Evolutionary conservation across 1,140 invertebrate species (phyloP).

Genomic region (Zelostemma sp.): DNA sequence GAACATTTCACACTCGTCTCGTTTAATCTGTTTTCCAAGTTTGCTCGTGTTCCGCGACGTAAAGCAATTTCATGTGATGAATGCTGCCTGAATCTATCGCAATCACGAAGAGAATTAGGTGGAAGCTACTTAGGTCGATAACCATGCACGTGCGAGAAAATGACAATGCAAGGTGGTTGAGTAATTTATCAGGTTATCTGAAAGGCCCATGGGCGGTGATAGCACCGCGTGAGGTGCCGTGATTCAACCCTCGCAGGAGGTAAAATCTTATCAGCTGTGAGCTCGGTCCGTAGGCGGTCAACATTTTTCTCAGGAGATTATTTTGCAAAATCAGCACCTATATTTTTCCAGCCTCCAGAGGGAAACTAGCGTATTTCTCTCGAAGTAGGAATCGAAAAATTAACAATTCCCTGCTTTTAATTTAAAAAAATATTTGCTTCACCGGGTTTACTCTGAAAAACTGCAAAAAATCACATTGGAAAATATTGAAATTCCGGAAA

Average conservation of each 20-base stretch:
- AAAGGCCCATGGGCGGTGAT: conserved; percentile 46
- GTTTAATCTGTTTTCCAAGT: conserved; percentile 24
- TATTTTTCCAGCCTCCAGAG: no score
- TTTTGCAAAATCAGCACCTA: background rate
- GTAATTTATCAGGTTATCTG: conserved; percentile 51
- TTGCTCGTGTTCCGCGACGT: conserved; percentile 29
- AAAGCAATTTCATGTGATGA: conserved; percentile 35
- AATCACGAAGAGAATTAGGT: conserved; percentile 40
- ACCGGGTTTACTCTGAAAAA: no score
- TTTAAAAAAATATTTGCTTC: no score
- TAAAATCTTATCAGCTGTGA: conserved; percentile 49
- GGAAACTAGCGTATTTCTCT: no score
- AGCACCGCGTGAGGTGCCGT: conserved; percentile 30
- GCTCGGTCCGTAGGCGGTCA: conserved; percentile 25
- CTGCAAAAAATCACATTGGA: background rate
- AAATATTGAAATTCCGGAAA: conserved; percentile 1
- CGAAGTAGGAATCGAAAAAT: background rate
- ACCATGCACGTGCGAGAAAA: conserved; percentile 42
- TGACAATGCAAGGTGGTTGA: conserved; percentile 37
- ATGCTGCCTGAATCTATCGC: conserved; percentile 31
- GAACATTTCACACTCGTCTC: conserved; percentile 2
- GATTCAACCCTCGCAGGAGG: conserved; percentile 29
- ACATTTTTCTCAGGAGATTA: conserved; percentile 2
- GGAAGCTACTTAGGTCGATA: conserved; percentile 43
- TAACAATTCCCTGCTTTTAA: background rate